Conservation (phyloP, 2,888 invertebrate species). For the Habroteleia sp. region DNA sequence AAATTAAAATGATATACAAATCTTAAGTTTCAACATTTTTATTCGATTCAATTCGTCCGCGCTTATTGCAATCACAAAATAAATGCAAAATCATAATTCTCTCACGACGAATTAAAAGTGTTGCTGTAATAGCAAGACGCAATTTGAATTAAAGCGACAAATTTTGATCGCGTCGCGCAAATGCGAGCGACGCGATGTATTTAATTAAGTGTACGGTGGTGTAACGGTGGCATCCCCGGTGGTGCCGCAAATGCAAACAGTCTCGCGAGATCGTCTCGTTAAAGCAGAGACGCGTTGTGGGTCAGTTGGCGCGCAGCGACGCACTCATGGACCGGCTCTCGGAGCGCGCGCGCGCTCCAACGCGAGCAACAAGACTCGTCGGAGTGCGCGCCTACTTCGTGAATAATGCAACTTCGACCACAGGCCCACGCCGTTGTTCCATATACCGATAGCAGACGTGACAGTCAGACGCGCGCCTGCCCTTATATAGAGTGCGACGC, state of each 20-base stretch:
- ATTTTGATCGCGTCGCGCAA: not conserved
- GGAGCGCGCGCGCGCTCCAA: too few species aligned
- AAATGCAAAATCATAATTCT: too few species aligned
- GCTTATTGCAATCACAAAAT: too few species aligned
- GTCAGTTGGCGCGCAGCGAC: constrained; percentile 13
- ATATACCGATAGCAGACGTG: constrained; percentile 37
- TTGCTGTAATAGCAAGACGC: too few species aligned
- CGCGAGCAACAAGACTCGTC: too few species aligned
- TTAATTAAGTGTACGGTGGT: constrained; percentile 50
- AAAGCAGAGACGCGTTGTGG: constrained; percentile 32
- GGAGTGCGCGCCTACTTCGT: constrained; percentile 44
- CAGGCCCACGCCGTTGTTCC: constrained; percentile 45
- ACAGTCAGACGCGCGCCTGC: constrained; percentile 38
- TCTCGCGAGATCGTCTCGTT: constrained; percentile 36
- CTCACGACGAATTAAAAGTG: too few species aligned
- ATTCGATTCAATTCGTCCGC: too few species aligned
- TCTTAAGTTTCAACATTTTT: too few species aligned
- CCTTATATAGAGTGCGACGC: constrained; percentile 35
- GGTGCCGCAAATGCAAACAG: constrained; percentile 34
- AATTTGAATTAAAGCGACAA: not conserved
- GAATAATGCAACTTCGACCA: constrained; percentile 45
- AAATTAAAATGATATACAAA: too few species aligned
- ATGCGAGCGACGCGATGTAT: constrained; percentile 23
- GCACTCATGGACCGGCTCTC: too few species aligned
- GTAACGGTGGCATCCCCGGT: constrained; percentile 47